These are phyloP conservation scores for Parasteatoda lunata DNA, from an alignment of 2,888 invertebrate species.

Conservation along the genomic window DNA sequence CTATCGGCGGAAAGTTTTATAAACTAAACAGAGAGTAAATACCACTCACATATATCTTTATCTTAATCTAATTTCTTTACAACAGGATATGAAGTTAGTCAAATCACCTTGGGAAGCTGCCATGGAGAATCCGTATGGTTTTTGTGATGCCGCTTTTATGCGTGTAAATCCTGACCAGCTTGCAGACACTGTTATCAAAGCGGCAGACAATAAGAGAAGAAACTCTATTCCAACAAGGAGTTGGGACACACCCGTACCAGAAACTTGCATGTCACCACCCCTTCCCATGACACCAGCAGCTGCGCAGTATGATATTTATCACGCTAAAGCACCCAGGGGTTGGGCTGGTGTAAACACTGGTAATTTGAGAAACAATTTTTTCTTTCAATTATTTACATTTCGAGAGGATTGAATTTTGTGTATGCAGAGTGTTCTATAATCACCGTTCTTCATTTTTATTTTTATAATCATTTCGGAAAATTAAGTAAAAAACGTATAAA, in stretches of 20 bases:
- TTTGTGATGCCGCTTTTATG: conserved; percentile 82
- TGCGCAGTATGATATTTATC: conserved; percentile 50
- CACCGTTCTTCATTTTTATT: too few relatives aligned
- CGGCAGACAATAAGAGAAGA: conserved; percentile 71
- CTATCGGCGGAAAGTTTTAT: too few relatives aligned
- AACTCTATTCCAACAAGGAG: conserved; percentile 33
- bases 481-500: too few relatives aligned
- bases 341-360: conserved; percentile 30
- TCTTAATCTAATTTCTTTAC: background rate
- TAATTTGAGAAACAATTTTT: too few relatives aligned
- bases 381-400: too few relatives aligned
- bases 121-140: conserved; percentile 79
- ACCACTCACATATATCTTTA: too few relatives aligned
- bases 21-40: too few relatives aligned
- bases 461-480: too few relatives aligned
- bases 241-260: conserved; percentile 26
- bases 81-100: conserved; percentile 77
- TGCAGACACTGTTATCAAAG: conserved; percentile 71
- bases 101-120: conserved; percentile 84
- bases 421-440: background rate
- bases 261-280: conserved; percentile 37
- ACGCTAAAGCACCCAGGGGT: conserved; percentile 61
- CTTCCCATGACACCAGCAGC: conserved; percentile 40
- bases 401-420: background rate
- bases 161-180: conserved; percentile 73